Conservation (phyloP, 1,140 invertebrate species). For the Diorhabda sublineata region DNA sequence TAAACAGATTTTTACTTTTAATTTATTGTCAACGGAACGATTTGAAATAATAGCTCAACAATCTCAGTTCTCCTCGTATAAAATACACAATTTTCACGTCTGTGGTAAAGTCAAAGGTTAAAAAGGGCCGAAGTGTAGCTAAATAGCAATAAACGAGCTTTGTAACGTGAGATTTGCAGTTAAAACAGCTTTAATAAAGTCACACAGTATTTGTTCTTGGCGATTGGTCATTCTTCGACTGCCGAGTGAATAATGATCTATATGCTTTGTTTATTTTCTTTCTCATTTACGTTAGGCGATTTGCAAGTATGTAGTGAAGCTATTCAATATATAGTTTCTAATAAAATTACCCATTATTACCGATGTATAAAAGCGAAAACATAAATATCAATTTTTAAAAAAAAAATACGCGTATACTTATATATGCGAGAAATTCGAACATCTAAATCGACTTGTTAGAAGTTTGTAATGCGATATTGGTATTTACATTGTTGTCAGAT, state of each 20-base stretch:
- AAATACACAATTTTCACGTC: neutral
- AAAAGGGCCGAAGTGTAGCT: neutral
- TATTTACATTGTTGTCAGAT: no score
- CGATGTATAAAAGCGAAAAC: no score
- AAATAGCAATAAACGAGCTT: constrained; percentile 3
- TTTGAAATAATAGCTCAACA: no score
- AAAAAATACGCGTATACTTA: no score
- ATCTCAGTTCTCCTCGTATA: neutral
- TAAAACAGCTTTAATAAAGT: constrained; percentile 12
- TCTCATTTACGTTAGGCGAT: neutral
- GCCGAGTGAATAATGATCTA: neutral
- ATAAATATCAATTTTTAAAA: no score
- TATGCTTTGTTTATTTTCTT: neutral
- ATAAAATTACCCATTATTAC: no score
- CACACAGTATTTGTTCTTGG: constrained; percentile 1
- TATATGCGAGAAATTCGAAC: no score
- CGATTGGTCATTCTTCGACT: neutral
- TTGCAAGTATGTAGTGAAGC: neutral
- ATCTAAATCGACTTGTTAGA: no score
- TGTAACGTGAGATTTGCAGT: constrained; percentile 12
- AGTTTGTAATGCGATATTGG: no score
- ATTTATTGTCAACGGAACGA: no score
- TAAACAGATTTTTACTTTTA: no score
- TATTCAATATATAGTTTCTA: no score
- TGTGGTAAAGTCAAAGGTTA: neutral